These are phyloP conservation scores for Cotesia typhae DNA, from an alignment of 1,140 invertebrate species.

Conservation along the genomic window DNA sequence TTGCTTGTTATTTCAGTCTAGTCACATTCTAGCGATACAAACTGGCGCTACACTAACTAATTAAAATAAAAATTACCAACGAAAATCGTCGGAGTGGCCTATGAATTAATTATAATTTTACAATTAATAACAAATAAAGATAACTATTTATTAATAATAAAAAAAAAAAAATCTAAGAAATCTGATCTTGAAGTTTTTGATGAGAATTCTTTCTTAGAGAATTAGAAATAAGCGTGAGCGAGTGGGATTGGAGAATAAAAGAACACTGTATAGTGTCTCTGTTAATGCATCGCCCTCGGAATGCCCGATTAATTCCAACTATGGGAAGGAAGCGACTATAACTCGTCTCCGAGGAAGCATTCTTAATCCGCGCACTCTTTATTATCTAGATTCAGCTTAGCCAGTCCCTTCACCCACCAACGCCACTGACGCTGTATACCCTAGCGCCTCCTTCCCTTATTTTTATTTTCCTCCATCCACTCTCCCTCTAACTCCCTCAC, in stretches of 20 bases:
- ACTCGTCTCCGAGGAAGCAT: conserved; percentile 65
- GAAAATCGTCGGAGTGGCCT: too few relatives aligned
- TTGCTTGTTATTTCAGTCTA: too few relatives aligned
- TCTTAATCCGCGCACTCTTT: conserved; percentile 65
- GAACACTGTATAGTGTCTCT: conserved; percentile 52
- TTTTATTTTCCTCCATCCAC: conserved; percentile 27
- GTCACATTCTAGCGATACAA: too few relatives aligned
- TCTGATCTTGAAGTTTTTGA: neutral
- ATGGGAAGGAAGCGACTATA: conserved; percentile 64
- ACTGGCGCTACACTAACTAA: too few relatives aligned
- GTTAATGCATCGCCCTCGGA: conserved; percentile 63
- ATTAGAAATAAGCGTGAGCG: neutral
- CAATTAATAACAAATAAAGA: too few relatives aligned
- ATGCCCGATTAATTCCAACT: conserved; percentile 66
- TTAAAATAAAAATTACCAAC: too few relatives aligned
- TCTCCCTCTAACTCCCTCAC: conserved; percentile 33
- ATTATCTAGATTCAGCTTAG: conserved; percentile 52
- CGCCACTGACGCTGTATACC: neutral
- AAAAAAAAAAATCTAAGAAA: neutral
- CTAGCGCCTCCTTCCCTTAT: conserved; percentile 15
- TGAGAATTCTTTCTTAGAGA: neutral
- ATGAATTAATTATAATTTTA: too few relatives aligned
- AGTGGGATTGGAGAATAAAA: neutral
- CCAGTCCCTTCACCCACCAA: conserved; percentile 17
- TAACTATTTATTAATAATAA: too few relatives aligned